These are phyloP conservation scores for Axinella damicornis DNA, from an alignment of 37 sponge, comb jelly and placozoan species.

Conservation along the genomic window DNA sequence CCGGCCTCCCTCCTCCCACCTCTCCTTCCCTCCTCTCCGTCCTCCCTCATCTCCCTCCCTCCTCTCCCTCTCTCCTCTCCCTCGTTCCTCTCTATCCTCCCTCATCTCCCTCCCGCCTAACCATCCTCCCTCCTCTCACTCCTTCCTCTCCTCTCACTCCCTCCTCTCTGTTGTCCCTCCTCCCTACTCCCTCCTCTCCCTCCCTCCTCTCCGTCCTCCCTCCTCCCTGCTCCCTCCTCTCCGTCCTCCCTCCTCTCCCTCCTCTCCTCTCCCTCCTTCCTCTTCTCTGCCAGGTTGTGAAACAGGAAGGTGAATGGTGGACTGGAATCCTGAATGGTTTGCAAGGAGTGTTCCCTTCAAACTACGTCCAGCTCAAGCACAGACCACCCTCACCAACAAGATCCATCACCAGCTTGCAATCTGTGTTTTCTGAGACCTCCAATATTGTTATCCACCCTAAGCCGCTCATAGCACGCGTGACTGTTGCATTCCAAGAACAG, in stretches of 20 bases:
- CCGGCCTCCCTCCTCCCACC: too few species aligned
- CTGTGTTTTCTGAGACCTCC: neutral
- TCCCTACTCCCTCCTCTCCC: neutral
- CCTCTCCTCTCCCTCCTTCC: neutral
- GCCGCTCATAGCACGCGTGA: conserved; percentile 59
- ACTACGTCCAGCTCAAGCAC: conserved; percentile 69
- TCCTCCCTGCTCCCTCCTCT: neutral
- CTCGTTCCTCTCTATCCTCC: neutral
- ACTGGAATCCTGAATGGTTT: conserved; percentile 69
- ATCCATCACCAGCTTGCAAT: neutral
- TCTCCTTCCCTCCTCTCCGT: too few species aligned
- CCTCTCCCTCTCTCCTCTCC: too few species aligned
- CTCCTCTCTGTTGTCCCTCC: too few species aligned
- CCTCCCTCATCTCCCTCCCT: too few species aligned
- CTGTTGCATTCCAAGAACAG: conserved; percentile 28
- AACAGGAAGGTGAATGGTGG: conserved; percentile 81
- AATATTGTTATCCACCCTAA: neutral
- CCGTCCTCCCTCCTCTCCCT: neutral
- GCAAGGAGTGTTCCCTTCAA: conserved; percentile 82
- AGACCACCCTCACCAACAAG: neutral
- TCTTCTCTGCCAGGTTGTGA: conserved; percentile 3
- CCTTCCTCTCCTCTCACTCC: too few species aligned
- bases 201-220: neutral
- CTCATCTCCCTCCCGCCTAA: neutral
- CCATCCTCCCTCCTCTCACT: neutral